Conservation (phyloP, 2,797 vertebrate species). For the Danio kyathit region DNA sequence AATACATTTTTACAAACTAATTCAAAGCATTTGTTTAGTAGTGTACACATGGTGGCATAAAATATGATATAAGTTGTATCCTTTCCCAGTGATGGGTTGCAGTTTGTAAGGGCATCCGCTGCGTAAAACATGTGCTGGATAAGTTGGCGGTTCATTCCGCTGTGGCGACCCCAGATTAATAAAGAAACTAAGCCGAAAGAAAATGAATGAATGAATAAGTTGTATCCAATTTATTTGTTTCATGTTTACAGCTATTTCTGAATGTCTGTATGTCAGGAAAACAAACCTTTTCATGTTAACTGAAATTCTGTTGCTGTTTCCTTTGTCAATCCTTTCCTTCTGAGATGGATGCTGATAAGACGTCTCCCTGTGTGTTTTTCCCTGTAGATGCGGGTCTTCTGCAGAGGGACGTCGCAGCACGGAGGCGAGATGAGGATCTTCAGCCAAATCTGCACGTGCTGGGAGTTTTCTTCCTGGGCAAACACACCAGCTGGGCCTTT, state of each 20-base stretch:
- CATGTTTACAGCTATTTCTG: background rate
- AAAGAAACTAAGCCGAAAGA: too few relatives aligned
- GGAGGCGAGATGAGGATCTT: constrained; percentile 58
- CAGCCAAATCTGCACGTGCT: constrained; percentile 76
- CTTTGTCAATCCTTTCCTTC: background rate
- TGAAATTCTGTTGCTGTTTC: background rate
- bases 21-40: background rate
- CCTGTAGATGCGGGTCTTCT: constrained; percentile 72
- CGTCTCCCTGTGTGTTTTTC: constrained; percentile 31
- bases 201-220: too few relatives aligned
- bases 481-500: constrained; percentile 75
- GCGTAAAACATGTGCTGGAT: too few relatives aligned
- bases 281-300: background rate
- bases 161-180: too few relatives aligned
- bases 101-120: too few relatives aligned
- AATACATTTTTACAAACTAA: too few relatives aligned
- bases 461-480: constrained; percentile 75
- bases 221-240: background rate
- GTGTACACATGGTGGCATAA: background rate
- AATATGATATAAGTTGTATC: background rate
- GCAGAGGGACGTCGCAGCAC: constrained; percentile 52
- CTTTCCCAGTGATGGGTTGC: too few relatives aligned
- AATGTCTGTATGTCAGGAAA: background rate
- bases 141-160: too few relatives aligned
- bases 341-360: constrained; percentile 2